phyloP scores from a whole-genome alignment of 2,113 vertebrate species.

The Notechis scutatus region DNA sequence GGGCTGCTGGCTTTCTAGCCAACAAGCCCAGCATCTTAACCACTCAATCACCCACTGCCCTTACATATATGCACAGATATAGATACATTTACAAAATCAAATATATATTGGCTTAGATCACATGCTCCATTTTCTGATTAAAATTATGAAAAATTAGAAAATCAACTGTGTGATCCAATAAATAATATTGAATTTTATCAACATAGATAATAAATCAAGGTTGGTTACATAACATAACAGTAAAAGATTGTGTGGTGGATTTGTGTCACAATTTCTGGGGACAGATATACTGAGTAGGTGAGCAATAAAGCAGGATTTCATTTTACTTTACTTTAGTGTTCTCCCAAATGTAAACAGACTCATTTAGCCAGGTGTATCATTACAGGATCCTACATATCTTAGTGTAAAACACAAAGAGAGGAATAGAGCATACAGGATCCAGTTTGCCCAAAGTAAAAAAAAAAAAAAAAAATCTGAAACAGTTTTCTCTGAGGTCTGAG shows the following conservation, averaged over 20 bases:
- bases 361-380: background rate
- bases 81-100: background rate
- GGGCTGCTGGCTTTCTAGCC: no score
- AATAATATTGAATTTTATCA: background rate
- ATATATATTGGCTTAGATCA: background rate
- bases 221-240: background rate
- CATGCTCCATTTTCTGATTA: background rate
- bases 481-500: background rate
- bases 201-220: background rate
- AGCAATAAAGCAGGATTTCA: background rate
- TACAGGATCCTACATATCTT: background rate
- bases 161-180: background rate
- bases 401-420: background rate
- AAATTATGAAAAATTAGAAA: background rate
- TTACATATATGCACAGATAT: background rate
- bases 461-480: background rate
- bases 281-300: background rate
- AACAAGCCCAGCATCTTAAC: no score
- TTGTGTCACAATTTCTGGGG: background rate
- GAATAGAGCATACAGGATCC: background rate
- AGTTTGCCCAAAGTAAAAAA: background rate
- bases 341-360: background rate
- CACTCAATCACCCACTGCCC: no score
- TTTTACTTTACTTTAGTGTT: background rate
- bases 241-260: background rate